Evolutionary conservation across 2,113 vertebrate genomes (phyloP).

Genomic region (Albula glossodonta): DNA sequence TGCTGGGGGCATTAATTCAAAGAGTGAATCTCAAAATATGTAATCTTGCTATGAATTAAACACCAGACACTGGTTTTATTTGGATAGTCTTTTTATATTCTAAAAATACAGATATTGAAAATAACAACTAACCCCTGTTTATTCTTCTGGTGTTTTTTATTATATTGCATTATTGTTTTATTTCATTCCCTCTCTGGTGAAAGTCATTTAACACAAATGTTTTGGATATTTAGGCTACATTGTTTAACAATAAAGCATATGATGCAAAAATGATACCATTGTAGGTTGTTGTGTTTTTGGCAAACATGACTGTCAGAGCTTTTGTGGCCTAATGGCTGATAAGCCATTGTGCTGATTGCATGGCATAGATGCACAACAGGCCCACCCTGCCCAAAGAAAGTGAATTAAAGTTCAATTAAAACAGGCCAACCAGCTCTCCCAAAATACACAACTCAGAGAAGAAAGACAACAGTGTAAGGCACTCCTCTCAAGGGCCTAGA

Average conservation of each 20-base stretch:
- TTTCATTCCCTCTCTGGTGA: too few relatives aligned
- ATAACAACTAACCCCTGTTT: neutral
- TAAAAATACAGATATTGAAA: neutral
- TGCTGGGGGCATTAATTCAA: too few relatives aligned
- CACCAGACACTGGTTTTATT: too few relatives aligned
- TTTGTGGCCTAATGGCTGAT: neutral
- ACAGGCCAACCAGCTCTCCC: slow-evolving; percentile 64
- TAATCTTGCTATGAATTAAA: too few relatives aligned
- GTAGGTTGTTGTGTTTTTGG: too few relatives aligned
- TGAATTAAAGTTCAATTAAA: slow-evolving; percentile 63
- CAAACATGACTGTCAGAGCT: too few relatives aligned
- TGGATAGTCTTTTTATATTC: neutral
- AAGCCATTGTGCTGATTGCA: neutral
- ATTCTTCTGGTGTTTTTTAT: neutral
- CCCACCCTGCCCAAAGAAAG: slow-evolving; percentile 10
- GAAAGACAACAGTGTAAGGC: slow-evolving; percentile 47
- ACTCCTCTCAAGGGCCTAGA: slow-evolving; percentile 69
- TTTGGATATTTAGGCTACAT: too few relatives aligned
- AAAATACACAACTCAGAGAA: slow-evolving; percentile 53
- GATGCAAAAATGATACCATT: too few relatives aligned
- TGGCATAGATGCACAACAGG: neutral
- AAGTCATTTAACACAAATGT: too few relatives aligned
- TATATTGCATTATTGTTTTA: too few relatives aligned
- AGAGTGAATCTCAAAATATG: too few relatives aligned
- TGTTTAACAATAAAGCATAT: too few relatives aligned